These are phyloP conservation scores for Yponomeuta sedellus DNA, from an alignment of 2,888 invertebrate genomes.

Conservation along the genomic window DNA sequence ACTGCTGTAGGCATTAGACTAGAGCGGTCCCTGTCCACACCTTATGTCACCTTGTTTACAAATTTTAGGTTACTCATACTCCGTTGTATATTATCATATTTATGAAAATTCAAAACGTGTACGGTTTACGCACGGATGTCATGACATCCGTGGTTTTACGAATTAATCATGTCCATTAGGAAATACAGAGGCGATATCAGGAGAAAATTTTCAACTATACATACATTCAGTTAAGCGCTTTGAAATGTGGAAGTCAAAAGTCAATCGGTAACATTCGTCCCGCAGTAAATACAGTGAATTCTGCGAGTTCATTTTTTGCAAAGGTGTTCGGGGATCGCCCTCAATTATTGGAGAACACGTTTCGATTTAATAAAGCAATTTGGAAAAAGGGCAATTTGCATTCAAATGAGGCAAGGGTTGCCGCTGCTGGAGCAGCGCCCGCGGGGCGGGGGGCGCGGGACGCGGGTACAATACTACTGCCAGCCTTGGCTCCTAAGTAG, in stretches of 20 bases:
- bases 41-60: too few species aligned
- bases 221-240: not conserved
- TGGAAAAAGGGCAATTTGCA: slow-evolving; percentile 66
- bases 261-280: not conserved
- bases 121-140: too few species aligned
- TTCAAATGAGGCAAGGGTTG: slow-evolving; percentile 58
- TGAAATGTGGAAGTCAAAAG: slow-evolving; percentile 25
- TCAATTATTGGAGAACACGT: slow-evolving; percentile 65
- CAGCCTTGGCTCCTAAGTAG: too few species aligned
- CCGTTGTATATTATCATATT: too few species aligned
- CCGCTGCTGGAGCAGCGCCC: not conserved
- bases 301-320: slow-evolving; percentile 9
- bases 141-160: too few species aligned
- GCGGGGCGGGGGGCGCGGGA: not conserved
- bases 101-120: too few species aligned
- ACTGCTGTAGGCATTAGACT: too few species aligned
- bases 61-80: too few species aligned
- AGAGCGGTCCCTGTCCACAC: too few species aligned
- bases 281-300: not conserved
- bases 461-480: slow-evolving; percentile 16
- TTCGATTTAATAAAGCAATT: slow-evolving; percentile 71
- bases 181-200: not conserved
- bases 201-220: not conserved
- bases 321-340: slow-evolving; percentile 17
- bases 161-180: too few species aligned